Conservation (phyloP, 2,113 vertebrate species). For the Stictonetta naevosa region DNA sequence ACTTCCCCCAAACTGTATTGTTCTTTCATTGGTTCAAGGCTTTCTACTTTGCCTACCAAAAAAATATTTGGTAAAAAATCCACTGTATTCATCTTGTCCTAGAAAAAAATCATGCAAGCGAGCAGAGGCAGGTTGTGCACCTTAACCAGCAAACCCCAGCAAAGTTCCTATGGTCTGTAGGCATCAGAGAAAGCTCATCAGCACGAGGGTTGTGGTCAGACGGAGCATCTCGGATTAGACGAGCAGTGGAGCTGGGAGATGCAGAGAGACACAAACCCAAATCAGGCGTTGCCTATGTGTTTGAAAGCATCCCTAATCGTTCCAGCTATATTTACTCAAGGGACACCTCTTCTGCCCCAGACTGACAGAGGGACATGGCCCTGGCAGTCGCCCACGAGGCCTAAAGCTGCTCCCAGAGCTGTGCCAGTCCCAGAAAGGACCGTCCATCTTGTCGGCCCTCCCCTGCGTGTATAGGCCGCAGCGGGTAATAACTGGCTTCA, state of each 20-base stretch:
- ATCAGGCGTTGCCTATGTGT: not conserved
- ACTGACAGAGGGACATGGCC: not conserved
- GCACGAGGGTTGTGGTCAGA: not conserved
- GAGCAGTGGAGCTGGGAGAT: not conserved
- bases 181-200: not conserved
- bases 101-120: rapidly evolving
- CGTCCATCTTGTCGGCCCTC: not conserved
- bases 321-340: not conserved
- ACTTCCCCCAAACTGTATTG: not conserved
- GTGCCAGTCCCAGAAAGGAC: not conserved
- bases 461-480: not conserved
- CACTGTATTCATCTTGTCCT: not conserved
- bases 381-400: not conserved
- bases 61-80: not conserved
- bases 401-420: not conserved
- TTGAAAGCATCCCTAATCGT: not conserved
- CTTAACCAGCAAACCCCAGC: not conserved
- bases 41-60: not conserved
- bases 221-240: not conserved
- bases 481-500: not conserved
- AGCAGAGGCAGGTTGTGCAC: not conserved
- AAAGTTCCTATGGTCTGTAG: not conserved
- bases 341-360: not conserved
- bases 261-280: not conserved
- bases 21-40: not conserved